A percentile compares a stretch with the other conserved stretches of the same genome.
phyloP scores from a whole-genome alignment of 2,113 vertebrate species.

The Columbina picui region DNA sequence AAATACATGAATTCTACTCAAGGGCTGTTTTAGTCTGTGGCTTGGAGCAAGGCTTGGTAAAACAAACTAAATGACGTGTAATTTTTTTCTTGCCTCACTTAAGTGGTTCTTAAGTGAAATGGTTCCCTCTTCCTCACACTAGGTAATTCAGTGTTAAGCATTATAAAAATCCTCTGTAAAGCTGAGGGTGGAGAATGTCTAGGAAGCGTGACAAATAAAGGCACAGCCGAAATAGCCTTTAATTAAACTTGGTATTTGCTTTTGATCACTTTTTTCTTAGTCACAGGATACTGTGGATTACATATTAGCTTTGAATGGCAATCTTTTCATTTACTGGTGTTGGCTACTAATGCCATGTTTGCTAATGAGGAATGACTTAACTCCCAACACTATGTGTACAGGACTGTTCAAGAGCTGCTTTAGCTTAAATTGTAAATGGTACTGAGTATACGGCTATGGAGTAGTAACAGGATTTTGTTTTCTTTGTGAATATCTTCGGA shows the following conservation, averaged over 20 bases:
- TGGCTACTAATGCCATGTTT: not conserved
- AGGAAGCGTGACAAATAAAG: not conserved
- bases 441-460: not conserved
- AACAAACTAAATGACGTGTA: not conserved
- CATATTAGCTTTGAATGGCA: not conserved
- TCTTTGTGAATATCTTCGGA: not conserved
- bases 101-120: not conserved
- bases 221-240: not conserved
- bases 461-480: not conserved
- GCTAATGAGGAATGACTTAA: not conserved
- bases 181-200: not conserved
- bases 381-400: not conserved
- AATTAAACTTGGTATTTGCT: not conserved
- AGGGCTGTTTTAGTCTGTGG: not conserved
- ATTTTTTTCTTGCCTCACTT: not conserved
- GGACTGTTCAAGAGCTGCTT: not conserved
- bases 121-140: not conserved
- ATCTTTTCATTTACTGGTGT: not conserved
- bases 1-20: not conserved
- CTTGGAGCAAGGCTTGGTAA: not conserved
- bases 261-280: conserved; percentile 19
- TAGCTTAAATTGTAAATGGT: not conserved
- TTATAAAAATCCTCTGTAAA: not conserved
- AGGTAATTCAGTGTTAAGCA: not conserved
- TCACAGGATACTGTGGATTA: not conserved